Base-by-base conservation (phyloP, 2,888 invertebrate genomes). In the Amiota mariae region DNA sequence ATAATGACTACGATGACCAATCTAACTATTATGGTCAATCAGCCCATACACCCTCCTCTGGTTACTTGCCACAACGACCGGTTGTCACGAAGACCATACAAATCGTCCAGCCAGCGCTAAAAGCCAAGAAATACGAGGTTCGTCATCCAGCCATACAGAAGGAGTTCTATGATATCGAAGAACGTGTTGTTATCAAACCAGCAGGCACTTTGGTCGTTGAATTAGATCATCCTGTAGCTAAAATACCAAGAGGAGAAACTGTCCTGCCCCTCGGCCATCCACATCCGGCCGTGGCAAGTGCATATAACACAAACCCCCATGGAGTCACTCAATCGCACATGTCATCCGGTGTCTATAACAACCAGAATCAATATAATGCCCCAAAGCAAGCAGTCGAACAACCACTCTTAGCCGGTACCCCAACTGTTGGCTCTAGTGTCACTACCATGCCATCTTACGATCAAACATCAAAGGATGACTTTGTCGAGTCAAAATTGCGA, bases 81-180 rank as follows among this genome's bases (percentile, higher is more conserved):
- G 90, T 91, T 18, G 88, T 92, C 20, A 87, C 92, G 77, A 92
- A 92, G 78, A 90, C 92, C 63, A 90, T 93, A 13, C 92, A 92
- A 81, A 92, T 93, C 20, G 91, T 92, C 8, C 92, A 92, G 79
- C 92, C 92, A 0, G 92, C 92, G 3, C 89, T 90, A 18, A 92
- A 92, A 77, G 92, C 92, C 36, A 91, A 92, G 72, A 92, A 91
- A 76, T 91, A 91, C 81, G 92, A 92, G 84, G 90, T 93, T 11
- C 91, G 92, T 75, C 91, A 93, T 76, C 93, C 93, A 59, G 93
- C 92, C 51, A 92, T 93, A 75, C 92, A 92, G 79, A 93, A 93
- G 86, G 92, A 93, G 82, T 93, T 93, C 87, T 93, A 92, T 85
- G 93, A 93, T 80, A 92, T 93, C 77, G 93, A 93, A 81, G 92